Percentiles rank a stretch among this genome's conserved stretches.
phyloP scores from a whole-genome alignment of 2,113 vertebrate genomes.

The Pycnonotus jocosus region DNA sequence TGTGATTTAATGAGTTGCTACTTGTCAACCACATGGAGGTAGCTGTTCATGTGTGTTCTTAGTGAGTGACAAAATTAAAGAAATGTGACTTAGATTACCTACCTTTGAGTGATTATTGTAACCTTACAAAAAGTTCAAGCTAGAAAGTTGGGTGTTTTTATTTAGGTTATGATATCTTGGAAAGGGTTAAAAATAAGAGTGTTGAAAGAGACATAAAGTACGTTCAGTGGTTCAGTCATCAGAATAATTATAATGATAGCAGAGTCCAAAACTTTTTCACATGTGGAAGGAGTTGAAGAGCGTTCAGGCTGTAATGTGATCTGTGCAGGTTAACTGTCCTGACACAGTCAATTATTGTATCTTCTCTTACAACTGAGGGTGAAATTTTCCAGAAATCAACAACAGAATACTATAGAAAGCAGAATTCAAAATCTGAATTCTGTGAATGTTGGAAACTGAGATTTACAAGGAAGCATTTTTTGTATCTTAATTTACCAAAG shows the following conservation, averaged over 20 bases:
- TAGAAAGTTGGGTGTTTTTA: background rate
- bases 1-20: background rate
- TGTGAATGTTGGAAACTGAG: background rate
- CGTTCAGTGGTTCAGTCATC: background rate
- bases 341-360: background rate
- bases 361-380: background rate
- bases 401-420: background rate
- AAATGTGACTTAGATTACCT: background rate
- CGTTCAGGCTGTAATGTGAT: background rate
- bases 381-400: background rate
- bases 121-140: background rate
- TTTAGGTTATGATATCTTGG: background rate
- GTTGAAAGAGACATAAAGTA: background rate
- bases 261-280: background rate
- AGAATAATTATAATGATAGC: background rate
- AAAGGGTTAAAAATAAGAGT: background rate
- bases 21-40: background rate
- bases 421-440: background rate
- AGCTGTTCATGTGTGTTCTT: background rate
- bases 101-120: background rate
- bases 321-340: background rate
- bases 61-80: background rate
- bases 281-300: background rate
- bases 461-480: background rate
- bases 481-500: background rate